Evolutionary conservation across 2,888 invertebrate species (phyloP).

Genomic region (Crioceris asparagi): DNA sequence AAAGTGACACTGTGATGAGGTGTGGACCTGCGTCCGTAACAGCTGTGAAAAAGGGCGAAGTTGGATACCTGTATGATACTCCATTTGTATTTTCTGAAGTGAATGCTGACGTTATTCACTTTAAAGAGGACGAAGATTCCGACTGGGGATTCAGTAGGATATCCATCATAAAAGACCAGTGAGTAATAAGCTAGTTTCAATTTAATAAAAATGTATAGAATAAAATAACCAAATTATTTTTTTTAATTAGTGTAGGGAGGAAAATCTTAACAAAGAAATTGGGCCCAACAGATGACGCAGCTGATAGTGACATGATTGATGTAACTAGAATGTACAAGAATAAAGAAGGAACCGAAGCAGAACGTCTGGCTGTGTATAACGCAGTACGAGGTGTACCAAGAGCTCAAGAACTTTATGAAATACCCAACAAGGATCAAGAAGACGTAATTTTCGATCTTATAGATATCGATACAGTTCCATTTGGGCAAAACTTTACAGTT

Average conservation of each 20-base stretch:
- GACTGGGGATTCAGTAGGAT: slow-evolving; percentile 58
- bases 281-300: slow-evolving; percentile 58
- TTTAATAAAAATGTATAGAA: not conserved
- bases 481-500: slow-evolving; percentile 58
- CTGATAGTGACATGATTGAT: slow-evolving; percentile 59
- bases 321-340: slow-evolving; percentile 62
- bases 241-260: slow-evolving; percentile 53
- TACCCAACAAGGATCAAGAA: slow-evolving; percentile 46
- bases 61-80: slow-evolving; percentile 62
- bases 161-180: slow-evolving; percentile 65
- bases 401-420: slow-evolving; percentile 42
- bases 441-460: slow-evolving; percentile 52
- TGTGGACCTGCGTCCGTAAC: slow-evolving; percentile 57
- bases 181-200: slow-evolving; percentile 12
- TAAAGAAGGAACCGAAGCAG: slow-evolving; percentile 60
- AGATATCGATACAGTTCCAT: slow-evolving; percentile 58
- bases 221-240: too few species aligned
- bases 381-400: slow-evolving; percentile 57
- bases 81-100: slow-evolving; percentile 68
- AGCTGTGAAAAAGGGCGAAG: slow-evolving; percentile 50
- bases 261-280: slow-evolving; percentile 65
- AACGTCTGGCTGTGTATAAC: slow-evolving; percentile 62
- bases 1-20: slow-evolving; percentile 46
- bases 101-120: slow-evolving; percentile 67
- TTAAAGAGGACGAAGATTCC: slow-evolving; percentile 58